Percentiles rank a stretch among this genome's conserved stretches.
phyloP scores from a whole-genome alignment of 1,140 invertebrate species.

The Dreissena polymorpha region DNA sequence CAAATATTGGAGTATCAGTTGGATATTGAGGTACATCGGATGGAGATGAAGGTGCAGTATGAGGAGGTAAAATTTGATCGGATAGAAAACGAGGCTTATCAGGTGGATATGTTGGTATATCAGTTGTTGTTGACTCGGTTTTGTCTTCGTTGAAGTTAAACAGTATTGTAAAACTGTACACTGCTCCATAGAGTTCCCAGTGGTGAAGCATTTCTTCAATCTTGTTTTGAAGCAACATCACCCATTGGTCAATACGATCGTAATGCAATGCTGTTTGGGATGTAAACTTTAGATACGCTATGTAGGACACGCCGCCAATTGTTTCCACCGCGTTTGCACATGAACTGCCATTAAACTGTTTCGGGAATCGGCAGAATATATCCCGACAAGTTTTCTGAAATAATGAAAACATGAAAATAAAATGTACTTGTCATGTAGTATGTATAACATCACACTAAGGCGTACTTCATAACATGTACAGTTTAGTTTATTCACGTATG shows the following conservation, averaged over 20 bases:
- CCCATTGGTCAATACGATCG: not conserved
- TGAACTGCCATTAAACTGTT: not conserved
- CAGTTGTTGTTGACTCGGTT: too few species aligned
- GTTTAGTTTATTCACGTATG: not conserved
- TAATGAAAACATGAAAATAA: not conserved
- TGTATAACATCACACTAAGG: not conserved
- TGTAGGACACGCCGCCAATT: constrained; percentile 17
- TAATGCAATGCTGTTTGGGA: not conserved
- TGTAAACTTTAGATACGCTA: constrained; percentile 11
- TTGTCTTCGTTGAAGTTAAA: not conserved
- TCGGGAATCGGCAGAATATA: constrained; percentile 18
- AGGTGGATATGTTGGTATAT: not conserved
- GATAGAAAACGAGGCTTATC: not conserved
- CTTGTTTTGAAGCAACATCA: not conserved
- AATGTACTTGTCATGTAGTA: not conserved
- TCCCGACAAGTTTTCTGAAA: constrained; percentile 28
- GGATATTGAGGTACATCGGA: too few species aligned
- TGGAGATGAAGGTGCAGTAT: too few species aligned
- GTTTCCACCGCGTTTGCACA: constrained; percentile 13
- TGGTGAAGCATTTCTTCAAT: not conserved
- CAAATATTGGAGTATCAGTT: too few species aligned
- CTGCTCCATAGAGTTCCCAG: not conserved
- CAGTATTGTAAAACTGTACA: not conserved
- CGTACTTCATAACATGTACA: not conserved
- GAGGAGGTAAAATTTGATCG: not conserved